These are phyloP conservation scores for Anthopleura xanthogrammica DNA, from an alignment of 92 coral and sea anemone genomes.

Conservation along the genomic window DNA sequence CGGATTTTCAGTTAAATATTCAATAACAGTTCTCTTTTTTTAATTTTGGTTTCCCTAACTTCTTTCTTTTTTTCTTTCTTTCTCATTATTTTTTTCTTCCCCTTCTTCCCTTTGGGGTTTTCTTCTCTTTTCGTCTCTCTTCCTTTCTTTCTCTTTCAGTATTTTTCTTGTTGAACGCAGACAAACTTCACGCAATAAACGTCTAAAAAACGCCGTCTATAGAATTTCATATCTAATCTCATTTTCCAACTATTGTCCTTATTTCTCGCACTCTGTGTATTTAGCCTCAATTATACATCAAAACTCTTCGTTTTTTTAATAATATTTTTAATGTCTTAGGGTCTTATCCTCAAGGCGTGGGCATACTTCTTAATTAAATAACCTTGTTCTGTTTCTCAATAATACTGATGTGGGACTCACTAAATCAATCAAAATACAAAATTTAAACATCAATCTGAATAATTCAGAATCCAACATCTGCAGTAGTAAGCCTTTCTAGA, in stretches of 20 bases:
- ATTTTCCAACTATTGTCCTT: neutral
- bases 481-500: no score
- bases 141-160: neutral
- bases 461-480: no score
- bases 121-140: neutral
- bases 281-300: neutral
- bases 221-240: neutral
- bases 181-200: no score
- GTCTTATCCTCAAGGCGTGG: neutral
- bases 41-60: no score
- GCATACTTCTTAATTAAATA: neutral
- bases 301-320: neutral
- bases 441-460: no score
- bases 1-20: no score
- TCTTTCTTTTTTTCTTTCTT: neutral
- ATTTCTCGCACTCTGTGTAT: neutral
- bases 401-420: no score
- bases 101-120: no score
- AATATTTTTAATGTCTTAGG: neutral
- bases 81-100: neutral
- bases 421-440: no score
- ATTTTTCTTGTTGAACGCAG: neutral
- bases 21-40: no score
- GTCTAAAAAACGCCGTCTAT: neutral
- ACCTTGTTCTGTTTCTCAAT: no score